Percentiles rank a stretch among this genome's conserved stretches.
These are phyloP conservation scores for Puffinus mauretanicus DNA, from an alignment of 2,113 vertebrate genomes.

Conservation along the genomic window DNA sequence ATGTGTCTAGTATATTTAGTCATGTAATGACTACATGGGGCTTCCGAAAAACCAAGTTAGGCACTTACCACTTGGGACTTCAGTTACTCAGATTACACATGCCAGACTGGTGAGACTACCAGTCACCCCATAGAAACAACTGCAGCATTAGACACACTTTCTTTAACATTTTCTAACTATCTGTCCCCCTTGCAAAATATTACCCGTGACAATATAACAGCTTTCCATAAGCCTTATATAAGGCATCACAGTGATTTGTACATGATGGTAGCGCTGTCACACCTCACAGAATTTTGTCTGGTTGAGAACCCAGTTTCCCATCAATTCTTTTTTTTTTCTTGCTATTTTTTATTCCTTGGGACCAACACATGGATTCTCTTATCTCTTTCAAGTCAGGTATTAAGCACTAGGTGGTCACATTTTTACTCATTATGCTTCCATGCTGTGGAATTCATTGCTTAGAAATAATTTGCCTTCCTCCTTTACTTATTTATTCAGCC, in stretches of 20 bases:
- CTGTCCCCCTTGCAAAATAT: neutral
- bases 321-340: neutral
- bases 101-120: neutral
- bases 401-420: conserved; percentile 4
- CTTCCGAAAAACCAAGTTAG: neutral
- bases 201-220: neutral
- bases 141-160: neutral
- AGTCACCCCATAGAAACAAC: neutral
- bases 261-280: neutral
- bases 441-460: conserved; percentile 43
- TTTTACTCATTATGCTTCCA: neutral
- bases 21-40: neutral
- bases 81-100: rapidly evolving
- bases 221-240: neutral
- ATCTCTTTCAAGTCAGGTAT: conserved; percentile 3
- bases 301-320: neutral
- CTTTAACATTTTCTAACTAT: neutral
- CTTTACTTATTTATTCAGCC: conserved; percentile 20
- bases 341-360: neutral
- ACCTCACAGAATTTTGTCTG: neutral
- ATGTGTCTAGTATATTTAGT: neutral
- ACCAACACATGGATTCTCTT: neutral
- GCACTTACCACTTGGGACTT: neutral
- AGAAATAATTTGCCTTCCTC: conserved; percentile 18
- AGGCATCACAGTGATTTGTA: neutral